A percentile compares a stretch with the other conserved stretches of the same genome.
Conservation (phyloP, 2,113 vertebrate genomes). For the Pachypanchax playfairii region DNA sequence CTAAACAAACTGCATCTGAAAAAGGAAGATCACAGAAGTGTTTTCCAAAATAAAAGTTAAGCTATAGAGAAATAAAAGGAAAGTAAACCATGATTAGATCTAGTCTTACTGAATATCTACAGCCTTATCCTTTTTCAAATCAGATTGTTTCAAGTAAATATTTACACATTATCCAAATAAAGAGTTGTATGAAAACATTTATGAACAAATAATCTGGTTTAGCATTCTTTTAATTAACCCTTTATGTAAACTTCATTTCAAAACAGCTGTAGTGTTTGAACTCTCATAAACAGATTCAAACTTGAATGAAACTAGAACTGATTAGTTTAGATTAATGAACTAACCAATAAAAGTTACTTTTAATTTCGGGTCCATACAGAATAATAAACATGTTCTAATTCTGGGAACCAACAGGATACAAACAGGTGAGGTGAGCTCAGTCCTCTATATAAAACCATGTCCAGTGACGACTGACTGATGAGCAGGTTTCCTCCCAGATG, state of each 20-base stretch:
- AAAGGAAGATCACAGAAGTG: no score
- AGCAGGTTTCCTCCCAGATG: slow-evolving; percentile 16
- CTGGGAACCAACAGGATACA: not conserved
- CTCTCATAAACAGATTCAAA: no score
- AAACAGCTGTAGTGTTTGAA: no score
- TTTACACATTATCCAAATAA: not conserved
- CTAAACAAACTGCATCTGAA: slow-evolving; percentile 3
- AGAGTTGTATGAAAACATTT: not conserved
- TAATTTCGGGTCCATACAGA: no score
- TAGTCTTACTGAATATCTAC: no score
- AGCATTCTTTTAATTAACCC: not conserved
- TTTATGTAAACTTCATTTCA: no score
- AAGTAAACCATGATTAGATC: no score
- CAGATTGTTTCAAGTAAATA: not conserved
- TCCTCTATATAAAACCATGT: not conserved
- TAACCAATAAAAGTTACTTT: no score
- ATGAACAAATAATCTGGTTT: not conserved
- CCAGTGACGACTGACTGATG: slow-evolving; percentile 13
- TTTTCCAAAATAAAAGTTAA: not conserved
- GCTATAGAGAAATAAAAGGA: not conserved
- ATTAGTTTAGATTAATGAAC: not conserved
- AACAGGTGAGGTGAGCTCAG: not conserved
- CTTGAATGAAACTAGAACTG: not conserved
- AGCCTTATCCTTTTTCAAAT: no score
- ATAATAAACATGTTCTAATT: not conserved